A percentile compares a stretch with the other conserved stretches of the same genome.
Evolutionary conservation across 2,888 invertebrate species (phyloP).

Genomic region (Exephanes ischioxanthus): DNA sequence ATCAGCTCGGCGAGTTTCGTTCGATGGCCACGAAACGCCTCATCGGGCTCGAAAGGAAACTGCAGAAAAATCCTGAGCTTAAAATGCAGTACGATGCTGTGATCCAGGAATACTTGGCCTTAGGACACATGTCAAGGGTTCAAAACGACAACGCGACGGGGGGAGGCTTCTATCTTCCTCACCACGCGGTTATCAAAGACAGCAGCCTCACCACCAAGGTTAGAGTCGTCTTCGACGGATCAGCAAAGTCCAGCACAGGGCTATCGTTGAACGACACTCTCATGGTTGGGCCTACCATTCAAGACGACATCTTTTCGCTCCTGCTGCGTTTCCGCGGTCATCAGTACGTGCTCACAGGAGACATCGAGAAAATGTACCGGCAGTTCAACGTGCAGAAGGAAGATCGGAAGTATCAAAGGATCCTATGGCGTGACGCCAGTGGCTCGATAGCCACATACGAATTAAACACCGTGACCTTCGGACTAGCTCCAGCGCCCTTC

Average conservation of each 20-base stretch:
- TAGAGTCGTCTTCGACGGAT: conserved; percentile 77
- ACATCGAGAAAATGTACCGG: conserved; percentile 78
- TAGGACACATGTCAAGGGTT: conserved; percentile 63
- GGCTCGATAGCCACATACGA: conserved; percentile 60
- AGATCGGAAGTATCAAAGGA: conserved; percentile 73
- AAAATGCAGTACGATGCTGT: conserved; percentile 43
- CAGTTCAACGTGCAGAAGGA: conserved; percentile 66
- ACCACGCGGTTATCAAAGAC: conserved; percentile 74
- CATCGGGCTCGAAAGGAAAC: conserved; percentile 40
- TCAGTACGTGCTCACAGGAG: conserved; percentile 72
- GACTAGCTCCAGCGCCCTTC: conserved; percentile 73
- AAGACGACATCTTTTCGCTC: conserved; percentile 70
- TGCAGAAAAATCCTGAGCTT: conserved; percentile 50
- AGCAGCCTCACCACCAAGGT: conserved; percentile 73
- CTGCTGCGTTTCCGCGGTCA: conserved; percentile 71
- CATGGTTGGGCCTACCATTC: conserved; percentile 71
- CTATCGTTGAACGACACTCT: conserved; percentile 74
- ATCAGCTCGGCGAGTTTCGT: conserved; percentile 49
- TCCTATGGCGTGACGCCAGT: conserved; percentile 73
- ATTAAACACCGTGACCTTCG: conserved; percentile 74
- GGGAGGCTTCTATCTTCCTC: conserved; percentile 73
- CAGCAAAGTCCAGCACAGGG: conserved; percentile 67
- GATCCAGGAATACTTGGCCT: conserved; percentile 64
- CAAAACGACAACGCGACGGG: not conserved
- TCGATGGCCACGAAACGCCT: conserved; percentile 55